Conservation (phyloP, 2,888 invertebrate species). For the Rutpela maculata region DNA sequence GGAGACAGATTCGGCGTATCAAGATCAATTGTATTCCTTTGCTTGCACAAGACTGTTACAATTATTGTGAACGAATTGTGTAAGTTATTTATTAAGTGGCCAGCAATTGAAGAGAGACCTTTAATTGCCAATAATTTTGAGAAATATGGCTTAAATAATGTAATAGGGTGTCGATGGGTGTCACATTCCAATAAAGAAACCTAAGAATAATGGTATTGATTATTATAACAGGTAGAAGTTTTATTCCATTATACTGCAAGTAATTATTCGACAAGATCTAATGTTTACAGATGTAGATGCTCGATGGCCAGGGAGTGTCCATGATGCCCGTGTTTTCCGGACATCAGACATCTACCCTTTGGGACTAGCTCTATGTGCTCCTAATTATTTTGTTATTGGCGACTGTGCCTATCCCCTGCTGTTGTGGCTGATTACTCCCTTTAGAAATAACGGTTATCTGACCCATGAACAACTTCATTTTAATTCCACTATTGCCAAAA, state of each 20-base stretch:
- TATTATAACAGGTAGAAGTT: background rate
- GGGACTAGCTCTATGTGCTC: background rate
- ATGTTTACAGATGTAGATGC: constrained; percentile 21
- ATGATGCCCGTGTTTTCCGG: constrained; percentile 29
- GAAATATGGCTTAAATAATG: background rate
- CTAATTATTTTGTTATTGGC: constrained; percentile 6
- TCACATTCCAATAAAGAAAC: background rate
- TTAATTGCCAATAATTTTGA: background rate
- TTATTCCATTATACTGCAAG: background rate
- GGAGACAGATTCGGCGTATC: background rate
- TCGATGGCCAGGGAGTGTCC: constrained; percentile 26
- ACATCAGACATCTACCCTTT: constrained; percentile 20
- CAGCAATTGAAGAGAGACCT: background rate
- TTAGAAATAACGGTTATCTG: too few species aligned
- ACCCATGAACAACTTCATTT: background rate
- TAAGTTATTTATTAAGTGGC: background rate
- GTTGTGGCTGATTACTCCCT: too few species aligned
- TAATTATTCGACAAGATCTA: background rate
- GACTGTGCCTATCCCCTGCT: constrained; percentile 30
- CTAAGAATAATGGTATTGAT: background rate
- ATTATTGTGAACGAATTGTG: background rate
- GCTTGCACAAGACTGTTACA: background rate
- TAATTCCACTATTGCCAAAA: background rate
- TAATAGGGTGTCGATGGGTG: background rate
- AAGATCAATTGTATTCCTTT: background rate